Evolutionary conservation across 2,113 vertebrate species (phyloP).

Genomic region (Mesitornis unicolor): DNA sequence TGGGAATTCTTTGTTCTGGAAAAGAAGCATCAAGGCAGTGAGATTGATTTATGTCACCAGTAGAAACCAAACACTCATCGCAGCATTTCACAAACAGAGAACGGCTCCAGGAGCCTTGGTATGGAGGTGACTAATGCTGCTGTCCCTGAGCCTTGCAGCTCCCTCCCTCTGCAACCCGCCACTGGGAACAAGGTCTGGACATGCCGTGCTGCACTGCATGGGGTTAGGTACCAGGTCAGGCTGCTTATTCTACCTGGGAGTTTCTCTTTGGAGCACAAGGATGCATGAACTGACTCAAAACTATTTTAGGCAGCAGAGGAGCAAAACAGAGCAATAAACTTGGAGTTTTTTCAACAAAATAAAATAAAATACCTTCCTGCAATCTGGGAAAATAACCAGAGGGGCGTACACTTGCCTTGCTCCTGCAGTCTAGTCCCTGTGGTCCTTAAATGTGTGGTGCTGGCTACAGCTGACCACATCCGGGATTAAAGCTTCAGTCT

Average conservation of each 20-base stretch:
- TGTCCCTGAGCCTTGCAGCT: not conserved
- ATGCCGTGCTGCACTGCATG: fast-evolving
- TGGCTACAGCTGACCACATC: not conserved
- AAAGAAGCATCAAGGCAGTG: not conserved
- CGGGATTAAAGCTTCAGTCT: not conserved
- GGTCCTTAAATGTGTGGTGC: fast-evolving
- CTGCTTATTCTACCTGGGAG: not conserved
- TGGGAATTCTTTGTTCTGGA: conserved; percentile 31
- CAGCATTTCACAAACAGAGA: conserved; percentile 10
- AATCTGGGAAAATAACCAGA: not conserved
- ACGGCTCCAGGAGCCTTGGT: not conserved
- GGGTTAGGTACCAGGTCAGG: not conserved
- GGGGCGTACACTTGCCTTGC: fast-evolving
- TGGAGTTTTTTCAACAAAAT: not conserved
- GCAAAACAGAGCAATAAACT: not conserved
- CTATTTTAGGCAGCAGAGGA: not conserved
- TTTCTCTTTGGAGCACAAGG: not conserved
- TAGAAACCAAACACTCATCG: not conserved
- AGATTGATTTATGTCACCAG: conserved; percentile 41
- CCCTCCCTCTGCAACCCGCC: not conserved
- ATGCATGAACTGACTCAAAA: not conserved
- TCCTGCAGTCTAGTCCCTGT: not conserved
- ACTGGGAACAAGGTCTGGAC: not conserved
- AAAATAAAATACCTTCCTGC: not conserved
- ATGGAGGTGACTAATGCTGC: conserved; percentile 22